Base-by-base conservation (phyloP, 2,888 invertebrate genomes). In the Falcaria lacertinaria region DNA sequence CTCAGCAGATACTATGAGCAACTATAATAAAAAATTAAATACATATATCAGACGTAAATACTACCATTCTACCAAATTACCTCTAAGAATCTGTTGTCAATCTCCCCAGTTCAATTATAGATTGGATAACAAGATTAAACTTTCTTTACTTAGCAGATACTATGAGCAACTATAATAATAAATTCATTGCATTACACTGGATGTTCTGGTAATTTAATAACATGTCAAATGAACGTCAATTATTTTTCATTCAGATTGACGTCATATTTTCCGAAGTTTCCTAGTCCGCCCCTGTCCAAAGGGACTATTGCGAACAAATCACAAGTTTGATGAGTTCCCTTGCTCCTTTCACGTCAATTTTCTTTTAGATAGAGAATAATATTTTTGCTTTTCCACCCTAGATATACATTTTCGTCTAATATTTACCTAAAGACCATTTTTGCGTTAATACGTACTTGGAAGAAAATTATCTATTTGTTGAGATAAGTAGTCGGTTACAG, bases 251-350 rank as follows among this genome's bases (percentile, higher is more conserved):
- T 28, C 28, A 28, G 8, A 8, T 19, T 6, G 19, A 19, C 19
- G 19, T 19, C 4, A 19, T 4, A 19, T 3, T 17, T 19, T 19
- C 6, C 36, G 19, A 13, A 22, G 19, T 37, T 37, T 13, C 44
- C 34, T 33, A 49, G 17, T 46, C n/a, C 45, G 17, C 17, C 42
- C 34, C 45, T 41, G 25, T 41, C 3, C 13, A 1, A 34, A 40
- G 41, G 43, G 43, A 39, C 49, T 55, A 52, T 50, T 38, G 52
- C 57, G 60, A 75, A 76, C 64, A 69, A 74, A 73, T 73, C 71
- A 62, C 59, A 74, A 78, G 46, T 74, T 75, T 65, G 70, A 73
- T 69, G 69, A 75, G 66, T 69, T 74, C 56, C 37, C 37, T 41
- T 42, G 42, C 34, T 43, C 42, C 50, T 48, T 57, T 39, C 46